Base-by-base conservation (phyloP, 2,888 invertebrate genomes). In the Rhagonycha fulva region DNA sequence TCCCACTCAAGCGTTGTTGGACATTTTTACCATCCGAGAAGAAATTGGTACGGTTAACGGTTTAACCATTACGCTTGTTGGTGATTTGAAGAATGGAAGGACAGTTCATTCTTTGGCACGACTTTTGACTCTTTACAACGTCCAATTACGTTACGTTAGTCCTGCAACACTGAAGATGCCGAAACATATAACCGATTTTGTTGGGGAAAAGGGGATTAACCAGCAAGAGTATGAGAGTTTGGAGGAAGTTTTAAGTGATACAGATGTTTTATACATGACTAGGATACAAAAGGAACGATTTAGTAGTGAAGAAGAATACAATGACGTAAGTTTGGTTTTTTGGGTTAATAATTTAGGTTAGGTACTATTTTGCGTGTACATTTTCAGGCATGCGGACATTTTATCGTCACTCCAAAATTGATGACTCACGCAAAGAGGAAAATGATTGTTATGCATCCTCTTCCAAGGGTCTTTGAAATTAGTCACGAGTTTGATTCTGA, bases 31-130 rank as follows among this genome's bases (percentile, higher is more conserved):
- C 5, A 99, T 99, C 83, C 92, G 99, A 79, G 98, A 99, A 89
- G 99, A 99, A 90, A 97, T 99, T 78, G 99, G 99, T 82, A 99
- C 99, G 0, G 98, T 99, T 0, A 99, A 99, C 86, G 97, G 97
- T 0, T 90, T 99, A 10, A 98, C 96, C 0, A 97, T 99, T 71
- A 99, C 99, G 0, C 94, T 99, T 94, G 98, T 99, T 19, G 99
- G 99, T 5, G 99, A 99, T 88, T 89, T 99, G 82, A 98, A 97
- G 87, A 96, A 99, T 88, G 99, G 99, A 0, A 92, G 99, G 60
- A 99, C 99, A 2, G 99, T 99, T 0, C 99, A 99, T 88, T 99
- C 99, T 0, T 89, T 99, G 75, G 98, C 98, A 5, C 93, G 96
- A 79, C 91, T 99, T 10, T 89, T 99, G 72, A 98, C 98, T 0